Base-by-base conservation (phyloP, 1,140 invertebrate species). In the Neelides sp. region DNA sequence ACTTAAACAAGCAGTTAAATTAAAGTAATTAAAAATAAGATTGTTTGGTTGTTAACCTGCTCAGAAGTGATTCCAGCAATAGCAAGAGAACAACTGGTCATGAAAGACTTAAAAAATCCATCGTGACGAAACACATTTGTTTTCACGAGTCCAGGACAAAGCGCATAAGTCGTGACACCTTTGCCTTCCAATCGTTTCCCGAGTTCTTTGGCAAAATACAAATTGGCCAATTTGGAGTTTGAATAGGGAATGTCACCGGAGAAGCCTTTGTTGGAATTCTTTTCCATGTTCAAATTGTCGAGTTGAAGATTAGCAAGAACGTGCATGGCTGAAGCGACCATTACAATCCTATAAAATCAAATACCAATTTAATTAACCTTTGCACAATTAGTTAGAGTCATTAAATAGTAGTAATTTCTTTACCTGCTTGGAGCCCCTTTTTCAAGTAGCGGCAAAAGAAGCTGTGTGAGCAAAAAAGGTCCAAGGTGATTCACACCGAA, bases 61-160 rank as follows among this genome's bases (percentile, higher is more conserved):
- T n/a, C n/a, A n/a, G n/a, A n/a, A n/a, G n/a, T n/a, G n/a, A n/a
- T n/a, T n/a, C n/a, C n/a, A n/a, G n/a, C n/a, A n/a, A n/a, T n/a
- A n/a, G n/a, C n/a, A n/a, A n/a, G n/a, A n/a, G n/a, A n/a, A n/a
- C n/a, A n/a, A n/a, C n/a, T n/a, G n/a, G n/a, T n/a, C n/a, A n/a
- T n/a, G n/a, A n/a, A n/a, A n/a, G n/a, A n/a, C n/a, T n/a, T n/a
- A n/a, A n/a, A n/a, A n/a, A n/a, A n/a, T 23, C 60, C 42, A 1
- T 59, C 51, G 51, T 73, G 59, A 34, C 30, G 30, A 34, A 34
- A 34, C 30, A 34, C n/a, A n/a, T 34, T n/a, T 34, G 48, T 50
- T 41, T 41, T 50, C 13, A 50, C 48, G 15, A 39, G n/a, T 30
- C 37, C 37, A 10, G 48, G 48, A 36, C 48, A 50, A 2, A 50